Percentiles rank a stretch among this genome's conserved stretches.
Evolutionary conservation across 2,888 invertebrate species (phyloP).

Genomic region (Noctua janthe): DNA sequence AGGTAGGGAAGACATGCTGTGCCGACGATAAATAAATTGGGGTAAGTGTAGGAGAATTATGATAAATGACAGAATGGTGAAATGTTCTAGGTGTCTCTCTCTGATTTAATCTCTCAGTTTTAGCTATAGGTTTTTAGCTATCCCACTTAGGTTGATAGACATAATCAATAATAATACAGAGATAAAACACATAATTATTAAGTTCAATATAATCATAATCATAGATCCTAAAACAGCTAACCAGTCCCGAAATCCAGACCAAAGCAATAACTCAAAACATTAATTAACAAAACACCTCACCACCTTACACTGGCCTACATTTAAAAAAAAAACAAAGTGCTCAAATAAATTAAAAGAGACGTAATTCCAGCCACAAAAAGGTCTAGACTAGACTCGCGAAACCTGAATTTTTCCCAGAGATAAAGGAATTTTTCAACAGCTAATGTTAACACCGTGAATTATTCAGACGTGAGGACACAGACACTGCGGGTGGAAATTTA

Average conservation of each 20-base stretch:
- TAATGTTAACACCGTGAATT: slow-evolving; percentile 33
- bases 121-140: neutral
- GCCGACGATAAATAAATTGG: too few relatives aligned
- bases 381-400: slow-evolving; percentile 9
- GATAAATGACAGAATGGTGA: too few relatives aligned
- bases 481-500: slow-evolving; percentile 21
- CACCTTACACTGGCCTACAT: neutral
- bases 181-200: neutral
- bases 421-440: slow-evolving; percentile 29
- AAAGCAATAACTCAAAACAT: neutral
- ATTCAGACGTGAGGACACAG: slow-evolving; percentile 42
- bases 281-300: neutral
- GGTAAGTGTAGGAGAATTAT: too few relatives aligned
- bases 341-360: slow-evolving; percentile 40
- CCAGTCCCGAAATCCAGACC: neutral
- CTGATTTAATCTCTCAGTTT: neutral
- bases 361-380: slow-evolving; percentile 44
- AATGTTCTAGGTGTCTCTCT: too few relatives aligned
- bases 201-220: neutral
- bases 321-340: slow-evolving; percentile 9
- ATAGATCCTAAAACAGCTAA: neutral
- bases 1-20: too few relatives aligned
- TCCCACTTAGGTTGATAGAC: neutral
- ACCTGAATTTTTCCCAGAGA: slow-evolving; percentile 17
- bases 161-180: too few relatives aligned